Percentiles rank a stretch among this genome's conserved stretches.
Evolutionary conservation across 1,140 invertebrate species (phyloP).

Genomic region (Drosophila bipectinata): DNA sequence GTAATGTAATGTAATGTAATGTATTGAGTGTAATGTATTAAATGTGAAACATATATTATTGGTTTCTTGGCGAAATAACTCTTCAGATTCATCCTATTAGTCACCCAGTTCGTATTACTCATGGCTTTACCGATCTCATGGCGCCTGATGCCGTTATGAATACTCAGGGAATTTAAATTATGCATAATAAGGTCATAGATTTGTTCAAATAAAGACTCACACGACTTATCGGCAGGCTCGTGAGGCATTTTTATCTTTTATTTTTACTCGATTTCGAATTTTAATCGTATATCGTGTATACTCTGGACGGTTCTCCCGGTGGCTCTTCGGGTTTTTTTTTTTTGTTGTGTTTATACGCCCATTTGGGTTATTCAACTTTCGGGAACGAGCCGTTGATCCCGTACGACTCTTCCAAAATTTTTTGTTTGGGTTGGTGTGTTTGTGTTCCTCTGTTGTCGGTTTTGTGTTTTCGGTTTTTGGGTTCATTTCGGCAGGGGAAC

Average conservation of each 20-base stretch:
- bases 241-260: slow-evolving; percentile 3
- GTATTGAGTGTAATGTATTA: no score
- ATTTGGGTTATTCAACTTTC: slow-evolving; percentile 80
- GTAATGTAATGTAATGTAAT: no score
- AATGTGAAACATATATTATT: no score
- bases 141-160: slow-evolving; percentile 16
- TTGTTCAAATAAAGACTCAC: slow-evolving; percentile 28
- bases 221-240: slow-evolving; percentile 7
- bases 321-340: slow-evolving; percentile 22
- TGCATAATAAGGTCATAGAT: slow-evolving; percentile 52
- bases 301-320: not conserved
- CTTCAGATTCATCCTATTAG: no score
- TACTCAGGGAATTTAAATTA: slow-evolving; percentile 38
- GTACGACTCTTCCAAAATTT: slow-evolving; percentile 73
- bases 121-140: not conserved
- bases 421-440: slow-evolving; percentile 33
- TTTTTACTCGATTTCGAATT: slow-evolving; percentile 19
- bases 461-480: slow-evolving; percentile 55
- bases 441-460: slow-evolving; percentile 18
- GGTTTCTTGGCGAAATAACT: no score
- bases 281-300: slow-evolving; percentile 7
- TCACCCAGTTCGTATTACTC: not conserved
- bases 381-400: slow-evolving; percentile 76
- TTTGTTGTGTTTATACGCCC: slow-evolving; percentile 71
- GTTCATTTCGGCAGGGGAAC: slow-evolving; percentile 65